Base-by-base conservation (phyloP, 2,797 vertebrate species). In the Antennarius maculatus region DNA sequence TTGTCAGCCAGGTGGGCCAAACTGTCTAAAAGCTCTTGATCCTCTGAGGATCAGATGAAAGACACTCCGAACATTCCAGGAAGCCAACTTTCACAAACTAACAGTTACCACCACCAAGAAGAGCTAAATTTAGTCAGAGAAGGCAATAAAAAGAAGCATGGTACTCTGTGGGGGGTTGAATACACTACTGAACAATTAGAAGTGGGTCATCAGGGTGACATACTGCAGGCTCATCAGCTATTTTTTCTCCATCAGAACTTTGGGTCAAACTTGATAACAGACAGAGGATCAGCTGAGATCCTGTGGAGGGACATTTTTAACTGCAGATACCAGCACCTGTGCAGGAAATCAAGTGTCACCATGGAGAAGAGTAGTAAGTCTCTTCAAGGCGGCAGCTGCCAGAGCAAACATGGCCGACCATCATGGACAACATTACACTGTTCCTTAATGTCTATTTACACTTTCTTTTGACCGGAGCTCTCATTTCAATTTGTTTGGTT, bases 401-500 rank as follows among this genome's bases (percentile, higher is more conserved):
- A 74, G 66, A 81, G 75, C 71, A 16, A 80, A 85, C 79, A 82
- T 54, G 55, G 83, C 71, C 77, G 80, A 79, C 57, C 48, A 71
- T 79, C 73, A 66, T 69, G 79, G 81, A 89, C 86, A 79, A 87
- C 39, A 56, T 58, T 51, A n/a, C 72, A 74, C 81, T 85, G 76
- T 80, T 80, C 61, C 67, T 76, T 74, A 61, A 70, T 76, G 75
- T 69, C 75, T 89, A 87, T 87, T 85, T 82, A 62, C 65, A 61
- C 65, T 71, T 84, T 79, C 57, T 73, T 76, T 64, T 39, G 55
- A 76, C 66, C 76, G 64, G 69, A 65, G 54, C 68, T 74, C 70
- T 81, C 52, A 56, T 81, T 83, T 72, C 61, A 69, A 61, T 81
- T 82, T 88, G 75, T 89, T 88, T 87, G 74, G 75, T 82, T 84